phyloP scores from a whole-genome alignment of 2,888 invertebrate genomes.

The Anticlea derivata region DNA sequence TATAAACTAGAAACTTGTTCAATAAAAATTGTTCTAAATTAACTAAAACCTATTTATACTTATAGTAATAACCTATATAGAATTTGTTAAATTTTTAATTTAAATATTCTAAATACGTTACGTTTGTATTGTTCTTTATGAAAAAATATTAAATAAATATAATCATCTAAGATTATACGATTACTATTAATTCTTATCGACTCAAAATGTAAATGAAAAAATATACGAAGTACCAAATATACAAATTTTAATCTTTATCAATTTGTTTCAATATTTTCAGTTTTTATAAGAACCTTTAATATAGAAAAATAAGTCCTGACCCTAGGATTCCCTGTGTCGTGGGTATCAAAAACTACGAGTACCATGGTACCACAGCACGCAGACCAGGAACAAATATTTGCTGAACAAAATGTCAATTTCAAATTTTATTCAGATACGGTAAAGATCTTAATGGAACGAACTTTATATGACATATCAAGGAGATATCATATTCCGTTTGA shows the following conservation, averaged over 20 bases:
- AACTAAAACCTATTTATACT: slow-evolving; percentile 62
- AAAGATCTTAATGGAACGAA: too few relatives aligned
- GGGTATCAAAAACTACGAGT: too few relatives aligned
- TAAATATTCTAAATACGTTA: slow-evolving; percentile 62
- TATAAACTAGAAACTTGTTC: slow-evolving; percentile 74
- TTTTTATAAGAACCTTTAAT: too few relatives aligned
- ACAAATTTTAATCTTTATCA: slow-evolving; percentile 81
- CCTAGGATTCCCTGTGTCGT: too few relatives aligned
- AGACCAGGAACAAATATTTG: too few relatives aligned
- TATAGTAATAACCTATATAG: slow-evolving; percentile 67
- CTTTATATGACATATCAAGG: too few relatives aligned
- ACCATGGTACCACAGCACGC: too few relatives aligned
- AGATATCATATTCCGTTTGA: too few relatives aligned
- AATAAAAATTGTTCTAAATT: slow-evolving; percentile 76
- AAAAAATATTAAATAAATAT: slow-evolving; percentile 57
- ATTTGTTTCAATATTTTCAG: slow-evolving; percentile 26
- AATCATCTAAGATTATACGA: slow-evolving; percentile 73
- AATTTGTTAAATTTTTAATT: slow-evolving; percentile 74
- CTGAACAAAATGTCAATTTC: too few relatives aligned
- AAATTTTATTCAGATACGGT: too few relatives aligned
- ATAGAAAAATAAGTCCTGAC: too few relatives aligned
- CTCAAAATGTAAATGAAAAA: slow-evolving; percentile 79
- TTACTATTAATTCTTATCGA: slow-evolving; percentile 77
- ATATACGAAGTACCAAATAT: slow-evolving; percentile 84
- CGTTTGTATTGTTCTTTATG: slow-evolving; percentile 72